These are phyloP conservation scores for Lepisosteus oculatus DNA, from an alignment of 2,113 vertebrate genomes.

Conservation along the genomic window DNA sequence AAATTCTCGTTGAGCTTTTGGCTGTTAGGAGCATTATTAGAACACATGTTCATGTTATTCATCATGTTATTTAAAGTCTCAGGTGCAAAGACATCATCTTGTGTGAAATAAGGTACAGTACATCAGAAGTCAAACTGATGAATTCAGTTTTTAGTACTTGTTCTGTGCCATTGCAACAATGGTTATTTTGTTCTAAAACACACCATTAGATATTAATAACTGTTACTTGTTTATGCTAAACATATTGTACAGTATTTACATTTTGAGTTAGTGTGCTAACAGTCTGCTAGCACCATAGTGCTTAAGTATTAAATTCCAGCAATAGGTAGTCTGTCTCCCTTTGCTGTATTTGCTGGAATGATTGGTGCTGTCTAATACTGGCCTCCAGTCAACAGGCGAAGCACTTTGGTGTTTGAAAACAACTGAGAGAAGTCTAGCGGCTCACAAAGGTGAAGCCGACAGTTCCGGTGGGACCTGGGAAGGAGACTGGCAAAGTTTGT, in stretches of 20 bases:
- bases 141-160: not conserved
- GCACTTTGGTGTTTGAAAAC: not conserved
- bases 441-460: not conserved
- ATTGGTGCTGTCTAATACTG: conserved; percentile 31
- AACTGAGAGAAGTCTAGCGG: not conserved
- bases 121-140: conserved; percentile 7
- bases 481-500: not conserved
- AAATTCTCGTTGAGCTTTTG: conserved; percentile 47
- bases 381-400: not conserved
- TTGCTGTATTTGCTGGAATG: conserved; percentile 41
- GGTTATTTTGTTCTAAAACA: conserved; percentile 3
- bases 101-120: conserved; percentile 41
- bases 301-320: conserved; percentile 15
- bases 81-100: conserved; percentile 22
- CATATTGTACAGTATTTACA: conserved; percentile 4
- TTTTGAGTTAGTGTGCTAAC: conserved; percentile 22
- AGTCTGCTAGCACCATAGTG: conserved; percentile 43
- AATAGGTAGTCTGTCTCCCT: conserved; percentile 27
- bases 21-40: conserved; percentile 37
- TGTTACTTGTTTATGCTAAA: not conserved
- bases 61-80: conserved; percentile 19
- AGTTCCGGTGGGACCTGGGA: conserved; percentile 5
- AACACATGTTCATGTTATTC: not conserved
- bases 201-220: conserved; percentile 17
- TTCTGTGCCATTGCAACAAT: conserved; percentile 3